Conservation (phyloP, 23 tunicate species). For the Oikopleura dioica region DNA sequence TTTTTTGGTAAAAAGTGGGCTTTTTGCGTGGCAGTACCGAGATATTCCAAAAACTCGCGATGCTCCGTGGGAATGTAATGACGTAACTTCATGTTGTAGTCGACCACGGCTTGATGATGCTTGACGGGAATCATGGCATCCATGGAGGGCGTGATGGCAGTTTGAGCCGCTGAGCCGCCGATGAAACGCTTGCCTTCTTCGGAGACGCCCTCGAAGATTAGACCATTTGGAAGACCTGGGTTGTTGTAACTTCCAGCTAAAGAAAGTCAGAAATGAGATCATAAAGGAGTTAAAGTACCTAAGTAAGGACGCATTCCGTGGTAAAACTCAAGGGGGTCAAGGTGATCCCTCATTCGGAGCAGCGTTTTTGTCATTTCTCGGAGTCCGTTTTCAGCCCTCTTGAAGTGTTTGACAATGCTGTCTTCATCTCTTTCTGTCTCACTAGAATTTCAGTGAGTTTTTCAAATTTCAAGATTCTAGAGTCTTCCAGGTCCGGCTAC, state of each 20-base stretch:
- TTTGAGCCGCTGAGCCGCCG: background rate
- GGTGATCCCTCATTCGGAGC: background rate
- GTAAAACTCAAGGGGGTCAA: background rate
- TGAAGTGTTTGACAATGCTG: background rate
- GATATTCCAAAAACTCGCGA: background rate
- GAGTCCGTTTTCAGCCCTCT: background rate
- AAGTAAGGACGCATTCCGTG: background rate
- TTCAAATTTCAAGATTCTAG: too few relatives aligned
- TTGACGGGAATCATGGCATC: background rate
- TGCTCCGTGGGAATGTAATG: background rate
- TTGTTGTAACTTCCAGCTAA: background rate
- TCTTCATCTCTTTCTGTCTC: background rate
- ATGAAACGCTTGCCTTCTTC: background rate
- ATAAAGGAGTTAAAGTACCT: too few relatives aligned
- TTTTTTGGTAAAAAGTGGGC: too few relatives aligned
- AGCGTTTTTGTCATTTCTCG: background rate
- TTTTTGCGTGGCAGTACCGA: too few relatives aligned
- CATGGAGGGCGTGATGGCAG: background rate
- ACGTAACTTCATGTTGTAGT: background rate
- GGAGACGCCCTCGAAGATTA: background rate
- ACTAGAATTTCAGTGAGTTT: background rate
- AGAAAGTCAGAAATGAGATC: too few relatives aligned
- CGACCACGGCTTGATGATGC: background rate
- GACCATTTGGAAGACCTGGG: background rate
- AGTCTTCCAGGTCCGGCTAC: too few relatives aligned